phyloP scores from a whole-genome alignment of 2,113 vertebrate genomes.

The Cinclus cinclus region DNA sequence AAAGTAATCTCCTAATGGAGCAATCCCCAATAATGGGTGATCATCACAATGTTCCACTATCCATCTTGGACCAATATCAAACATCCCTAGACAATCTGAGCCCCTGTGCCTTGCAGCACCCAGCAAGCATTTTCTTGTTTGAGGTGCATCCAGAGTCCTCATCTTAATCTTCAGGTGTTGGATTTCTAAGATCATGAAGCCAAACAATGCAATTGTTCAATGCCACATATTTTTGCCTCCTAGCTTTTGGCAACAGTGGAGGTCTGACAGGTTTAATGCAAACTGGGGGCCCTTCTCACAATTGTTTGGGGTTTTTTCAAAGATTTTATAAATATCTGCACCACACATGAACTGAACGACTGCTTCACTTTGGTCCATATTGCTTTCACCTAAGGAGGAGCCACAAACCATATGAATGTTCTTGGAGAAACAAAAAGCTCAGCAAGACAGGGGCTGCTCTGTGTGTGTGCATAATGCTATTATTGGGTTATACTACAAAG shows the following conservation, averaged over 20 bases:
- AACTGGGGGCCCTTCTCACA: no score
- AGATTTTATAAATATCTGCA: background rate
- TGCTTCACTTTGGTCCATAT: background rate
- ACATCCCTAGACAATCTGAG: background rate
- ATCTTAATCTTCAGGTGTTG: background rate
- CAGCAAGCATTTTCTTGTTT: background rate
- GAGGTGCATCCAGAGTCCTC: background rate
- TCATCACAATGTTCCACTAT: background rate
- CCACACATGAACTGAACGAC: no score
- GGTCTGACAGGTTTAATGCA: background rate
- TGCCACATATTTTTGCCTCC: background rate
- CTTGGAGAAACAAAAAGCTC: conserved; percentile 53
- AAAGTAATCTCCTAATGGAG: background rate
- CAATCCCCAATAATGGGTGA: background rate
- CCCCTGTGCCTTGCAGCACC: background rate
- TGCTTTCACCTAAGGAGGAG: background rate
- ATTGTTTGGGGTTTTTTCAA: background rate
- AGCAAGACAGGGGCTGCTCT: conserved; percentile 7
- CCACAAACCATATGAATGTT: background rate
- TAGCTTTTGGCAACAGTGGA: background rate
- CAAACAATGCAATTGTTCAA: background rate
- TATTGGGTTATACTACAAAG: conserved; percentile 23
- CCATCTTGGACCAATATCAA: background rate
- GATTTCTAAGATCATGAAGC: background rate
- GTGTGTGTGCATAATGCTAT: background rate